phyloP scores from a whole-genome alignment of 1,140 invertebrate genomes.

The Temnothorax curvispinosus region DNA sequence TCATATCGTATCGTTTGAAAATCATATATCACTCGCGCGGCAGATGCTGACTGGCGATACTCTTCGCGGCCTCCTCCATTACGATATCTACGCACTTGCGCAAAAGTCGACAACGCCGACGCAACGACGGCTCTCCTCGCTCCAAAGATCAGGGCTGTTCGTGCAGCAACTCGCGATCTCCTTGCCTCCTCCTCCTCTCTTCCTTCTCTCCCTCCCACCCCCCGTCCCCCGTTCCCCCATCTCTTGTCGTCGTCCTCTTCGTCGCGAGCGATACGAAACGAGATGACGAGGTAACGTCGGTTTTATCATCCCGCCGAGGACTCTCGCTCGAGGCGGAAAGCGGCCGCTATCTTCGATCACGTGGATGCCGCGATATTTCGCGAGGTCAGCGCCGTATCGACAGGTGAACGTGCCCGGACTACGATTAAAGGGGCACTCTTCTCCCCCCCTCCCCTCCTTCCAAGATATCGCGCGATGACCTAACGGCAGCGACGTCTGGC shows the following conservation, averaged over 20 bases:
- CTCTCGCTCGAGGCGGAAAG: constrained; percentile 3
- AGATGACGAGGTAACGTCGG: constrained; percentile 11
- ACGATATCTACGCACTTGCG: constrained; percentile 73
- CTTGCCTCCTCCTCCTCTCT: too few species aligned
- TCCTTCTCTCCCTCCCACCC: background rate
- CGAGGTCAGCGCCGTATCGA: constrained; percentile 43
- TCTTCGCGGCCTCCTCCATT: constrained; percentile 37
- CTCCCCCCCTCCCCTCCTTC: too few species aligned
- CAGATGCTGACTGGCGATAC: constrained; percentile 53
- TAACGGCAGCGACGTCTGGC: background rate
- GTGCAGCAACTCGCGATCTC: background rate
- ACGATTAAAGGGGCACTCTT: background rate
- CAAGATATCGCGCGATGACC: constrained; percentile 5
- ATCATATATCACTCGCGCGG: constrained; percentile 48
- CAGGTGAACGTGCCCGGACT: constrained; percentile 9
- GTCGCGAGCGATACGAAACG: constrained; percentile 11
- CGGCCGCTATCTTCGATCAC: constrained; percentile 12
- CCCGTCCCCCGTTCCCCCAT: too few species aligned
- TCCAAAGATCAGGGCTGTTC: constrained; percentile 71
- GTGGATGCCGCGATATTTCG: constrained; percentile 1
- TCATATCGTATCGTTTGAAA: constrained; percentile 36
- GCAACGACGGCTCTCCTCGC: constrained; percentile 32
- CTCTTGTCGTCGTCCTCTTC: background rate
- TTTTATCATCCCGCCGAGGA: background rate
- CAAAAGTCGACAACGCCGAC: constrained; percentile 61